phyloP scores from a whole-genome alignment of 30 jellyfish, hydroid and myxozoan genomes.

The Sanderia malayensis region DNA sequence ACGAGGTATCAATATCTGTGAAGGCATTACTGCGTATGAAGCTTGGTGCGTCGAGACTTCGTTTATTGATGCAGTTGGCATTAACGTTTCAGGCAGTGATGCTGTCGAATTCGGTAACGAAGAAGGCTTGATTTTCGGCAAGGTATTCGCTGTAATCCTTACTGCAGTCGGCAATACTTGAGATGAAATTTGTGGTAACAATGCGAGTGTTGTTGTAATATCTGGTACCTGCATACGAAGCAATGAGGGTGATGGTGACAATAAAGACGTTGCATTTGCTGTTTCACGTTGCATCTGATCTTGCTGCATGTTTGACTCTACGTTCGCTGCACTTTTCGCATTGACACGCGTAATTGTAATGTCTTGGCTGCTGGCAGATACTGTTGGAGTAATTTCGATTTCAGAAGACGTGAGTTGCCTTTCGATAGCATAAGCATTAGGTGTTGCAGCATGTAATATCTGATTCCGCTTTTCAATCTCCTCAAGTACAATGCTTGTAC shows the following conservation, averaged over 20 bases:
- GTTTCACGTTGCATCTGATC: slow-evolving; percentile 2
- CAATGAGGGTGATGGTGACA: not conserved
- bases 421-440: not conserved
- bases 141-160: no score
- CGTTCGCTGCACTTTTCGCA: no score
- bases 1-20: not conserved
- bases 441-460: not conserved
- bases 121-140: no score
- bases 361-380: not conserved
- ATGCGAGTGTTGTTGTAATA: no score
- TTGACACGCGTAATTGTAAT: no score
- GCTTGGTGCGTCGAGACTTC: not conserved
- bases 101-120: slow-evolving; percentile 9
- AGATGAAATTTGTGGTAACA: no score
- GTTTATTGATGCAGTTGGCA: not conserved
- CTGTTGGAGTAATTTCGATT: not conserved
- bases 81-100: slow-evolving; percentile 4
- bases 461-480: not conserved
- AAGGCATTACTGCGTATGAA: no score
- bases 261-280: not conserved
- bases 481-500: no score
- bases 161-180: no score
- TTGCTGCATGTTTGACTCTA: not conserved
- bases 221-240: no score
- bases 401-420: not conserved